Evolutionary conservation across 1,140 invertebrate genomes (phyloP).

Genomic region (Drosophila santomea): DNA sequence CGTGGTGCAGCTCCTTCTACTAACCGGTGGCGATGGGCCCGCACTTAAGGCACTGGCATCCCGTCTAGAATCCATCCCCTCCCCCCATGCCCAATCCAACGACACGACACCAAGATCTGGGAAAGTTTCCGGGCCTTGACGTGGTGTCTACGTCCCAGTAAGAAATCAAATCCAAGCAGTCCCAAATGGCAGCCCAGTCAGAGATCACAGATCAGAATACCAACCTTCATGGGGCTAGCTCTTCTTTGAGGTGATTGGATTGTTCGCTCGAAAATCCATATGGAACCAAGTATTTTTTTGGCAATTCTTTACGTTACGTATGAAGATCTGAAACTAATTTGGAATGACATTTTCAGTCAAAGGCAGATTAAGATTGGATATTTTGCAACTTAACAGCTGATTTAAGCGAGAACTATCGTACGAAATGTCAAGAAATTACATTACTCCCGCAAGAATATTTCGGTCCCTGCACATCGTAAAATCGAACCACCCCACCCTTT

Average conservation of each 20-base stretch:
- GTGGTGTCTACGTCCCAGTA: conserved; percentile 11
- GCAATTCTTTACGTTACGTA: background rate
- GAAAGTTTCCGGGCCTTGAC: conserved; percentile 20
- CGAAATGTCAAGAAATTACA: background rate
- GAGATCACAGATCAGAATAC: conserved; percentile 41
- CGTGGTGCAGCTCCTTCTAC: conserved; percentile 84
- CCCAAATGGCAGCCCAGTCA: conserved; percentile 9
- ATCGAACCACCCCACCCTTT: conserved; percentile 17
- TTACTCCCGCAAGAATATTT: background rate
- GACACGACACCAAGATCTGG: conserved; percentile 30
- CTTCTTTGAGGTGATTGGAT: conserved; percentile 16
- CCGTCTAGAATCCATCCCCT: conserved; percentile 7
- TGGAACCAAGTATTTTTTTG: background rate
- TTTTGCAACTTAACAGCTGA: too few species aligned
- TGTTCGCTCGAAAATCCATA: background rate
- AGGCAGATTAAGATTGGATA: too few species aligned
- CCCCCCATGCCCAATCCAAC: conserved; percentile 6
- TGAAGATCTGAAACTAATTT: too few species aligned
- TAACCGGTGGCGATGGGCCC: conserved; percentile 42
- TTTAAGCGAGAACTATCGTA: background rate
- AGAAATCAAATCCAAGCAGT: conserved; percentile 9
- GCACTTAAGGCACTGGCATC: conserved; percentile 42
- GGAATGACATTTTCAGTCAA: too few species aligned
- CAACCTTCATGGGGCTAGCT: conserved; percentile 5
- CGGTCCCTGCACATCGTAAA: background rate